These are phyloP conservation scores for Tachuris rubrigastra DNA, from an alignment of 2,113 vertebrate species.

Conservation along the genomic window DNA sequence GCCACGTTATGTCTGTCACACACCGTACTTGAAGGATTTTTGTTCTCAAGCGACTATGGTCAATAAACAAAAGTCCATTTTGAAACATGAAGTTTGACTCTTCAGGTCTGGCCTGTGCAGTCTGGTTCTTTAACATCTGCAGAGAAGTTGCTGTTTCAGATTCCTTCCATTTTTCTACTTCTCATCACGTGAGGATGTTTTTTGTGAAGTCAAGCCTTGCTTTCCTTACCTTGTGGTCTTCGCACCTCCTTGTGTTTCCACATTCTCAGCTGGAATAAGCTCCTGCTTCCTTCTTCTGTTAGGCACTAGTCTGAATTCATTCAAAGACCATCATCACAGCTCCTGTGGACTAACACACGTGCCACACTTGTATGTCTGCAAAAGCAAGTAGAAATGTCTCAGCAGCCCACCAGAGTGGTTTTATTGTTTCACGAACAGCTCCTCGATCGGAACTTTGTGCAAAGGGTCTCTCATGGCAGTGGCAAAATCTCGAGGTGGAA, in stretches of 20 bases:
- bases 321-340: not conserved
- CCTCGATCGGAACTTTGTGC: not conserved
- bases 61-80: not conserved
- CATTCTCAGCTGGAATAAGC: not conserved
- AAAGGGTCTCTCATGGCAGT: not conserved
- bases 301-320: not conserved
- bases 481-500: not conserved
- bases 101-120: not conserved
- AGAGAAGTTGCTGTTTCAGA: not conserved
- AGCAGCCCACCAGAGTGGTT: not conserved
- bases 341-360: not conserved
- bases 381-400: slow-evolving; percentile 17
- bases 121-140: not conserved
- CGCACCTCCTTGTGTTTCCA: not conserved
- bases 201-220: not conserved
- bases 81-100: not conserved
- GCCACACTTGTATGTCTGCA: not conserved
- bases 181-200: not conserved
- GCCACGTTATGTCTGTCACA: not conserved
- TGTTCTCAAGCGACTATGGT: not conserved
- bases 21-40: not conserved
- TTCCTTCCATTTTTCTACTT: not conserved
- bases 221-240: not conserved
- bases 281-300: not conserved
- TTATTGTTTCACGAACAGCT: not conserved